Evolutionary conservation across 2,797 vertebrate species (phyloP).

Genomic region (Lemur catta): DNA sequence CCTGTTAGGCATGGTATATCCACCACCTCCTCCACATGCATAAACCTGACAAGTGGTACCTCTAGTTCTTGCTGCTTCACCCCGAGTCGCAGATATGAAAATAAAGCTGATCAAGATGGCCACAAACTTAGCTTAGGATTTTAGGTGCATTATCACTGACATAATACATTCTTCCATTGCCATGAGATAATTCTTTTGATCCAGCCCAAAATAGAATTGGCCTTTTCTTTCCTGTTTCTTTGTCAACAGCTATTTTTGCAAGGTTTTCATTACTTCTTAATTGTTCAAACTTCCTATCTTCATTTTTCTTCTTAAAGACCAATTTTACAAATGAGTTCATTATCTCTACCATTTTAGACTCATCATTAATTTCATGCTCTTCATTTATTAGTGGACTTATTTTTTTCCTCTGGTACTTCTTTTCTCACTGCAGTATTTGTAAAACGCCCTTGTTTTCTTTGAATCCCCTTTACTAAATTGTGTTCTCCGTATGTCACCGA

Average conservation of each 20-base stretch:
- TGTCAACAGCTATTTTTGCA: conserved; percentile 84
- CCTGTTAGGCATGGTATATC: background rate
- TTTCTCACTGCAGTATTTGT: conserved; percentile 75
- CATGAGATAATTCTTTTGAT: conserved; percentile 53
- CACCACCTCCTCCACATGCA: background rate
- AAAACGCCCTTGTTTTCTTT: conserved; percentile 74
- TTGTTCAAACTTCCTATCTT: conserved; percentile 87
- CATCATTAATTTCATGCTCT: conserved; percentile 85
- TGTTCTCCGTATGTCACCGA: conserved; percentile 70
- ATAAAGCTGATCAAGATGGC: background rate
- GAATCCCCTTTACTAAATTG: conserved; percentile 73
- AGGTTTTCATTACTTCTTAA: conserved; percentile 85
- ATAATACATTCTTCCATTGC: conserved; percentile 17
- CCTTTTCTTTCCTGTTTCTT: conserved; percentile 74
- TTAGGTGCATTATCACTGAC: background rate
- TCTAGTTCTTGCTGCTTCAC: background rate
- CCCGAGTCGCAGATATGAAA: background rate
- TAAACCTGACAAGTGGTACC: background rate
- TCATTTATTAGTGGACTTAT: conserved; percentile 83
- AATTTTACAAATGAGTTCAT: conserved; percentile 87
- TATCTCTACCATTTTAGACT: conserved; percentile 84
- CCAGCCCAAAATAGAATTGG: conserved; percentile 67
- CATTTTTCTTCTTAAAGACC: conserved; percentile 86
- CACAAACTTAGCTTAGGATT: background rate
- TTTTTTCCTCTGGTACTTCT: conserved; percentile 76